Evolutionary conservation across 2,797 vertebrate genomes (phyloP).

Genomic region (Hipposideros larvatus): DNA sequence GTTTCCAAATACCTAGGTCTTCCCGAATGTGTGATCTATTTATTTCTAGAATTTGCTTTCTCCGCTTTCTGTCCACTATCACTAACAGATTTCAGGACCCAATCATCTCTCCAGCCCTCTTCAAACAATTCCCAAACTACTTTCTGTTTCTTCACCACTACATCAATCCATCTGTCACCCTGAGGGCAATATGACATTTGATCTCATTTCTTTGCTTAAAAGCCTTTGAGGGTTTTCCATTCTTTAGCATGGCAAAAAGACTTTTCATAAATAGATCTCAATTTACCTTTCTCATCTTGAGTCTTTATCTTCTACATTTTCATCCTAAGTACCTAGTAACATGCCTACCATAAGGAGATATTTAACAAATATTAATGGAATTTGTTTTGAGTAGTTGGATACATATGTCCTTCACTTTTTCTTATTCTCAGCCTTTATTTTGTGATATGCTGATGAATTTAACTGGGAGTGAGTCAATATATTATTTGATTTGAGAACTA

Average conservation of each 20-base stretch:
- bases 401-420: not conserved
- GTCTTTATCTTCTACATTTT: not conserved
- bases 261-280: not conserved
- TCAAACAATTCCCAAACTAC: not conserved
- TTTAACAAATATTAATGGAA: not conserved
- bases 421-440: not conserved
- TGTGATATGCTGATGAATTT: not conserved
- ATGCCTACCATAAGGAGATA: not conserved
- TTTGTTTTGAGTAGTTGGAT: not conserved
- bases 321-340: not conserved
- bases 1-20: not conserved
- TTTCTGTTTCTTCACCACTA: not conserved
- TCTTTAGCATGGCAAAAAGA: not conserved
- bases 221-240: not conserved
- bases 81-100: not conserved
- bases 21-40: not conserved
- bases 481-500: slow-evolving; percentile 12
- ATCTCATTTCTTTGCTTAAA: not conserved
- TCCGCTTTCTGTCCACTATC: not conserved
- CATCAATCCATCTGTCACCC: not conserved
- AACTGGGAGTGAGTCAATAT: not conserved
- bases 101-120: not conserved
- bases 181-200: not conserved
- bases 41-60: not conserved
- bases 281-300: not conserved